Evolutionary conservation across 2,888 invertebrate genomes (phyloP).

Genomic region (Heteromyza rotundicornis): DNA sequence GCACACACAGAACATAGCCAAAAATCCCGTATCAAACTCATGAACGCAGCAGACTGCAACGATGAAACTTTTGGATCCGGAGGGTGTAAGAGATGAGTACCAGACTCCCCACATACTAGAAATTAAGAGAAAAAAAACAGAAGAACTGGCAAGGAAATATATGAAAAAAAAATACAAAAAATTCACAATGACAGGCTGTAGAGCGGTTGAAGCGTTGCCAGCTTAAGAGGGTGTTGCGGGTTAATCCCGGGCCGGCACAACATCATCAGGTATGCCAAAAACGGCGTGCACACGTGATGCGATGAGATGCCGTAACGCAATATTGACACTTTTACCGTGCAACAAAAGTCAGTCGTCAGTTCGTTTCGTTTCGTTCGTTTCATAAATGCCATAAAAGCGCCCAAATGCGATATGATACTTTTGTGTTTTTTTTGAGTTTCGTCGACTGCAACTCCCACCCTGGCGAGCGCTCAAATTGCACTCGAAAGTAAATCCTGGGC

Average conservation of each 20-base stretch:
- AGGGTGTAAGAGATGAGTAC: too few species aligned
- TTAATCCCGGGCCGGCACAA: constrained; percentile 44
- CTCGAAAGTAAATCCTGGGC: constrained; percentile 49
- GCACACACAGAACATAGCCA: neutral
- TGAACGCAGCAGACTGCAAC: constrained; percentile 16
- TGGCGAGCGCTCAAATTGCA: constrained; percentile 30
- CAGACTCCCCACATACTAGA: too few species aligned
- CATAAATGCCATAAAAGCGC: constrained; percentile 1
- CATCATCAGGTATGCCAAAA: constrained; percentile 27
- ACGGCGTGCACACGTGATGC: constrained; percentile 45
- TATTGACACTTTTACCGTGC: constrained; percentile 48
- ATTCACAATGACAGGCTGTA: too few species aligned
- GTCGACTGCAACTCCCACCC: too few species aligned
- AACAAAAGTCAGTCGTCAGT: constrained; percentile 19
- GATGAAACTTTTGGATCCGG: constrained; percentile 2
- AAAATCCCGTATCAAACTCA: neutral
- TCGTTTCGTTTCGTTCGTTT: neutral
- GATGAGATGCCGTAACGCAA: constrained; percentile 50
- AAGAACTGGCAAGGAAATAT: too few species aligned
- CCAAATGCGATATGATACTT: neutral
- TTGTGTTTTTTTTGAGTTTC: too few species aligned
- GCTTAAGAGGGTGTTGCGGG: neutral
- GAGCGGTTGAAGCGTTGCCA: too few species aligned
- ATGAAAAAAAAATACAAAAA: too few species aligned
- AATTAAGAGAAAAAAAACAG: constrained; percentile 1